Evolutionary conservation across 2,888 invertebrate species (phyloP).

Genomic region (Spodoptera exigua): DNA sequence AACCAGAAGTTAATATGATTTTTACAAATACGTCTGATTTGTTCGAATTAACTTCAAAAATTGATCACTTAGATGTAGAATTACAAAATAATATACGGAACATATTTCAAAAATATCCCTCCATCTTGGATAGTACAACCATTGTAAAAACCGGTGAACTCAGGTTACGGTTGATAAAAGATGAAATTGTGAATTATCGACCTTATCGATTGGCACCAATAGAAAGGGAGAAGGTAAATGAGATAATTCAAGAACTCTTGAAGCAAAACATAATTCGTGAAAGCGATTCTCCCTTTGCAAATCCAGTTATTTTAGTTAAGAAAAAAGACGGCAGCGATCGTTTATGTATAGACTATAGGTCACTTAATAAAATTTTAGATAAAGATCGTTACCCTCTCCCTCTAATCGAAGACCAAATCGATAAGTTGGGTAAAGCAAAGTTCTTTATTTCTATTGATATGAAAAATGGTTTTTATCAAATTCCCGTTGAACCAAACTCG

Average conservation of each 20-base stretch:
- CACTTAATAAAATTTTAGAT: no score
- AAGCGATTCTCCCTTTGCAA: no score
- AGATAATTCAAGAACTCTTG: not conserved
- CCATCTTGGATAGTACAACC: not conserved
- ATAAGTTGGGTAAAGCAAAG: no score
- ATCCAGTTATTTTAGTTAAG: no score
- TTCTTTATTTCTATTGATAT: not conserved
- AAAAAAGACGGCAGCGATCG: no score
- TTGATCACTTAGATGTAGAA: not conserved
- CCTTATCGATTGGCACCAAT: slow-evolving; percentile 4
- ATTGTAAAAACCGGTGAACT: slow-evolving; percentile 4
- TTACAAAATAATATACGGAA: not conserved
- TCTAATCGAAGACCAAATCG: no score
- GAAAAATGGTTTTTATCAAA: slow-evolving; percentile 6
- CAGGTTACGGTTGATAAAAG: not conserved
- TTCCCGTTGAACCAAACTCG: not conserved
- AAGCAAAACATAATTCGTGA: not conserved
- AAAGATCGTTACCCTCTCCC: no score
- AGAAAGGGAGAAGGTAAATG: slow-evolving; percentile 5
- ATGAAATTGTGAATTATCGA: slow-evolving; percentile 4
- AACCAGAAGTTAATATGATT: no score
- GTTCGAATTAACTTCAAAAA: no score
- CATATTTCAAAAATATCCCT: slow-evolving; percentile 4
- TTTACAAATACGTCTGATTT: no score
- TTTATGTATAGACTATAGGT: no score